A percentile compares a stretch with the other conserved stretches of the same genome.
Conservation (phyloP, 1,140 invertebrate species). For the Drosophila nannoptera region DNA sequence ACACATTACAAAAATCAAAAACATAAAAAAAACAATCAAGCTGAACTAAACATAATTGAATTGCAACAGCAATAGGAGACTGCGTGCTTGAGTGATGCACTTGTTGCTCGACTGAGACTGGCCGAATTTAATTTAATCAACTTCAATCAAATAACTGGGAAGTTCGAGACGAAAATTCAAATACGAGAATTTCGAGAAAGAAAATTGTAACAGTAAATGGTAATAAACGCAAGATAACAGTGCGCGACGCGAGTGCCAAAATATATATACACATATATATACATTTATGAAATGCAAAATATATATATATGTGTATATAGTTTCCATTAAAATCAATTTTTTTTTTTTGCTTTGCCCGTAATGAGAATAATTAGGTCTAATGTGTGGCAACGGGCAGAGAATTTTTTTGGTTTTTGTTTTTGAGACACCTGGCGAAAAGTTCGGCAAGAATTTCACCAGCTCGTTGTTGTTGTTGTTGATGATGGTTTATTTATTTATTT, state of each 20-base stretch:
- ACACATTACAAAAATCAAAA: conserved; percentile 10
- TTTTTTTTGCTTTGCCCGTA: background rate
- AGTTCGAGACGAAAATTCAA: background rate
- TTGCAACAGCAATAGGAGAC: background rate
- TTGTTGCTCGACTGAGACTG: conserved; percentile 48
- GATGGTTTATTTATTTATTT: too few species aligned
- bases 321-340: too few species aligned
- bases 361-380: conserved; percentile 37
- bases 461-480: conserved; percentile 30
- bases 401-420: background rate
- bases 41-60: too few species aligned
- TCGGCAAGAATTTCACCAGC: conserved; percentile 34
- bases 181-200: conserved; percentile 32
- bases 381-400: conserved; percentile 5
- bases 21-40: conserved; percentile 19
- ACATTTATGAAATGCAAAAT: conserved; percentile 43
- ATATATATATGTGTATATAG: too few species aligned
- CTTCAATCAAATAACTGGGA: too few species aligned
- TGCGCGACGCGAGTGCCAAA: conserved; percentile 63
- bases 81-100: conserved; percentile 33
- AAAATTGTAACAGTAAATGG: conserved; percentile 38
- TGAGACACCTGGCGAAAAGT: background rate
- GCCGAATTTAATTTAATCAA: too few species aligned
- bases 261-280: conserved; percentile 5
- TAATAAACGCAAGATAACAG: conserved; percentile 28